These are phyloP conservation scores for Tenthredo mesomela DNA, from an alignment of 2,888 invertebrate species.

Conservation along the genomic window DNA sequence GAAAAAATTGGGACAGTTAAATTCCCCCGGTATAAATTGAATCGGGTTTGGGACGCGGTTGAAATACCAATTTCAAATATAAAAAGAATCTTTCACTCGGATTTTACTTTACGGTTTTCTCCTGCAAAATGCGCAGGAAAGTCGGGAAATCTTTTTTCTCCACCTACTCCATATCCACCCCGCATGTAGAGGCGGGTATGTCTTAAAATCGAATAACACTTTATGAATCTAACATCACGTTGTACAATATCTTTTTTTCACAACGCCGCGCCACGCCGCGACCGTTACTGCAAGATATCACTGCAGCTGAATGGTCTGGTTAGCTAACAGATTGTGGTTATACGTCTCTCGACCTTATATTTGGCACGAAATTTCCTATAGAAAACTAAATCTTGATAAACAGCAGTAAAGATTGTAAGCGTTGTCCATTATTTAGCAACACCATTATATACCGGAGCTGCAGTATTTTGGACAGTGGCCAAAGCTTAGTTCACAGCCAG, in stretches of 20 bases:
- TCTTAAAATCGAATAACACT: slow-evolving; percentile 22
- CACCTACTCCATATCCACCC: not conserved
- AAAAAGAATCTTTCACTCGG: slow-evolving; percentile 7
- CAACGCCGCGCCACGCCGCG: not conserved
- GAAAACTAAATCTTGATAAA: slow-evolving; percentile 65
- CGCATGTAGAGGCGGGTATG: not conserved
- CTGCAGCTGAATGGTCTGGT: not conserved
- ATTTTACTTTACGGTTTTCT: not conserved
- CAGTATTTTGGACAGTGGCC: slow-evolving; percentile 59
- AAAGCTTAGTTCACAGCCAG: slow-evolving; percentile 53
- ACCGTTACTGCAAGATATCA: not conserved
- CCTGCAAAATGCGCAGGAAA: not conserved
- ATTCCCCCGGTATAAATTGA: slow-evolving; percentile 34
- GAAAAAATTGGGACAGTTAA: not conserved
- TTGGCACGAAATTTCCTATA: slow-evolving; percentile 44
- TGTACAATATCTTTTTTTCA: not conserved
- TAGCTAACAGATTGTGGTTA: not conserved
- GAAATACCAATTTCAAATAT: slow-evolving; percentile 31
- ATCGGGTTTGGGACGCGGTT: slow-evolving; percentile 38
- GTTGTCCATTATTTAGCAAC: slow-evolving; percentile 62
- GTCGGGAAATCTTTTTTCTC: not conserved
- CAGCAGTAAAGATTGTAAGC: slow-evolving; percentile 64
- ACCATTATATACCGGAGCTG: slow-evolving; percentile 21
- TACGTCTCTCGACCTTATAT: not conserved
- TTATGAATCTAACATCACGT: slow-evolving; percentile 9